A percentile compares a stretch with the other conserved stretches of the same genome.
These are phyloP conservation scores for Typhlichthys eigenmanni DNA, from an alignment of 2,797 vertebrate genomes.

Conservation along the genomic window DNA sequence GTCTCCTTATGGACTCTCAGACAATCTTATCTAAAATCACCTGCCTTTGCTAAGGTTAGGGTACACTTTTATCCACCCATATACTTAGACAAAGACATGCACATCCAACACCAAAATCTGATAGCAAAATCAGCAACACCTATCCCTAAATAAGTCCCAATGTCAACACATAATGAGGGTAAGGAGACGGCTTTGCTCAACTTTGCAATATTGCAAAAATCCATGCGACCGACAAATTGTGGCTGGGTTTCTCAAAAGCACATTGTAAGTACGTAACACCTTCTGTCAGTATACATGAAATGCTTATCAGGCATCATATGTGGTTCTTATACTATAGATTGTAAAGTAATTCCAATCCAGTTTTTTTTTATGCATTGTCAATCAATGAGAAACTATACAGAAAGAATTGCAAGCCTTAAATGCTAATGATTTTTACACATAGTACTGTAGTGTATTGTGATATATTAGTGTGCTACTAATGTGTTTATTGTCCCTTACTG, in stretches of 20 bases:
- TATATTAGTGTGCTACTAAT: not conserved
- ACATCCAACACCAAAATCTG: not conserved
- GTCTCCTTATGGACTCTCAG: conserved; percentile 43
- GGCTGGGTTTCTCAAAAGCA: conserved; percentile 4
- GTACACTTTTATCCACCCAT: not conserved
- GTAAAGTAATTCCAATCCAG: not conserved
- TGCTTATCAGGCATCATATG: not conserved
- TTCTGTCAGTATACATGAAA: not conserved
- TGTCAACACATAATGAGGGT: not conserved
- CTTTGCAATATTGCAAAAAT: not conserved
- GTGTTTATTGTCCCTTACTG: not conserved
- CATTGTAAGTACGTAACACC: not conserved
- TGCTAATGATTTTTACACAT: not conserved
- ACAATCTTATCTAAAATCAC: conserved; percentile 1
- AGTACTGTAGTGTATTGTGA: not conserved
- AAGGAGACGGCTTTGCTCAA: conserved; percentile 1
- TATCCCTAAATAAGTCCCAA: not conserved
- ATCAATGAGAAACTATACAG: too few relatives aligned
- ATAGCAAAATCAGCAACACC: not conserved
- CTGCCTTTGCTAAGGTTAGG: not conserved
- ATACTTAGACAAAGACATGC: not conserved
- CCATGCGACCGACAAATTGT: not conserved
- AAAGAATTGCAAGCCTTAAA: too few relatives aligned
- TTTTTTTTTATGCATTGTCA: too few relatives aligned
- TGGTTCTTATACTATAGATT: not conserved